Percentiles rank a stretch among this genome's conserved stretches.
phyloP scores from a whole-genome alignment of 2,797 vertebrate species.

The Calcarius lapponicus region DNA sequence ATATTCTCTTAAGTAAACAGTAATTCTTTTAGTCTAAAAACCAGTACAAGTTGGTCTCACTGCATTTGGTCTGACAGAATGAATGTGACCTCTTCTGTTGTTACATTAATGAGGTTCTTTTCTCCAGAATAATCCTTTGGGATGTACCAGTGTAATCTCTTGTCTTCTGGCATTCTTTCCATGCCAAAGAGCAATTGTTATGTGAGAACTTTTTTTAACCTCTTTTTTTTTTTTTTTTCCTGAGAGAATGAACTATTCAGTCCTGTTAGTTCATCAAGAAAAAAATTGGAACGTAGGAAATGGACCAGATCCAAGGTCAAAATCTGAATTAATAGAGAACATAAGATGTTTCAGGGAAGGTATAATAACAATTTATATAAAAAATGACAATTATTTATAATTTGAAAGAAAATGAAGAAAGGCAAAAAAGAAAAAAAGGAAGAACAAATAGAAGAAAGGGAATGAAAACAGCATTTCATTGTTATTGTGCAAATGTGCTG shows the following conservation, averaged over 20 bases:
- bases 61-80: neutral
- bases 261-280: neutral
- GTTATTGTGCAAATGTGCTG: neutral
- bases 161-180: neutral
- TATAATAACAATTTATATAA: neutral
- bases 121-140: neutral
- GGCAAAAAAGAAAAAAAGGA: fast-evolving
- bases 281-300: neutral
- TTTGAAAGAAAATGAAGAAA: neutral
- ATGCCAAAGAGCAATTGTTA: neutral
- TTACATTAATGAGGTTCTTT: neutral
- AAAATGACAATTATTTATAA: neutral
- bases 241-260: neutral
- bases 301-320: neutral
- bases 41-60: neutral
- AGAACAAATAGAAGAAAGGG: neutral
- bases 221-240: neutral
- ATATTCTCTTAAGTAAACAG: neutral
- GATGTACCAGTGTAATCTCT: neutral
- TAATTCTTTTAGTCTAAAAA: neutral
- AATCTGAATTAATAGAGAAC: neutral
- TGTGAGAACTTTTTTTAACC: neutral
- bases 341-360: neutral
- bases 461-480: neutral
- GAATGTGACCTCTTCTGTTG: neutral